Evolutionary conservation across 2,797 vertebrate genomes (phyloP), one percentile per base, ranked within the genome.

Genomic region (Poeciliopsis infans): DNA sequence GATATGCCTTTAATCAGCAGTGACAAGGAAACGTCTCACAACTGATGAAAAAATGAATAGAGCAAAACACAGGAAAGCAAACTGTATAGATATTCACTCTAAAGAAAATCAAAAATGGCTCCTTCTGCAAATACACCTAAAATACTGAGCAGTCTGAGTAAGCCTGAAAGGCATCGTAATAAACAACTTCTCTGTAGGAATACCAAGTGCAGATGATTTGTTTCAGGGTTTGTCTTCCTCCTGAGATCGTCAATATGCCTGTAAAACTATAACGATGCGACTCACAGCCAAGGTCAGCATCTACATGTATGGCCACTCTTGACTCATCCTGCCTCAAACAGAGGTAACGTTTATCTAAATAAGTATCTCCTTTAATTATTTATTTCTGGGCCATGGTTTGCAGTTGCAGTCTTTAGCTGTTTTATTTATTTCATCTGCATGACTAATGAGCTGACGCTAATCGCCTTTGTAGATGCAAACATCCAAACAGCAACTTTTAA

Each of bases 281-380:
- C 79, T 70, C 43, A 20, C 18, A 78, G 79, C 77, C 82, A 93
- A 93, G 91, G 93, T 87, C 85, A 86, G 46, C 74, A 45, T 72
- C 64, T 3, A 10, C 33, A 39, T 75, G 75, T 74, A 90, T 79
- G 70, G 84, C 88, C 82, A 74, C 39, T 87, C 7, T 45, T 81
- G 85, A 88, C 75, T 81, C 69, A 5, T 72, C 83, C 81, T 77
- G 82, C 87, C 87, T 82, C 74, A 79, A 89, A 85, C 77, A 80
- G 83, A 75, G 49, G 85, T 81, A 80, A 69, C 91, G 89, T 92
- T 86, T 90, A 76, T 91, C 78, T 82, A 76, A 68, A 73, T 83
- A 79, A 86, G 81, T 82, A 80, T 78, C 86, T 81, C 78, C 88
- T 87, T 93, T 82, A 91, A 89, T 90, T 88, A 91, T 93, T 95